Evolutionary conservation across 2,113 vertebrate species (phyloP).

Genomic region (Isichthys henryi): DNA sequence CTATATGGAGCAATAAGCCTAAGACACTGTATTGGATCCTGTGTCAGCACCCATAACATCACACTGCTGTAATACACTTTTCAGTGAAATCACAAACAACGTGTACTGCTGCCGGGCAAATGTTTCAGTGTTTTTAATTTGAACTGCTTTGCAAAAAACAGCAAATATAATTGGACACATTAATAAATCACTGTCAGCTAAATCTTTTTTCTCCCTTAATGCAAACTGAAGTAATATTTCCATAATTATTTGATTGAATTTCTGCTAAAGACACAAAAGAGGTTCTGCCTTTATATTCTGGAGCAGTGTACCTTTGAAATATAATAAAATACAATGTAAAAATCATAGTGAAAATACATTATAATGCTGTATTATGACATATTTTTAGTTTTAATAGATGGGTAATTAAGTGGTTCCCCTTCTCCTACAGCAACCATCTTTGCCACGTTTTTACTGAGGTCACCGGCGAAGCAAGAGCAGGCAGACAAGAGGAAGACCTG

Average conservation of each 20-base stretch:
- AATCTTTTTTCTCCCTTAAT: neutral
- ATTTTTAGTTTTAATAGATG: neutral
- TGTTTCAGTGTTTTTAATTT: neutral
- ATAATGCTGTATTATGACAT: neutral
- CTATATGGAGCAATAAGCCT: neutral
- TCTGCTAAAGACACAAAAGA: neutral
- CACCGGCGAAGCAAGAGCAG: slow-evolving; percentile 61
- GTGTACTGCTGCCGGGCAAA: neutral
- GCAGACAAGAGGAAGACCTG: slow-evolving; percentile 77
- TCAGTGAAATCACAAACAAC: neutral
- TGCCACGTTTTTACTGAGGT: slow-evolving; percentile 73
- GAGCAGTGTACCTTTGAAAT: neutral
- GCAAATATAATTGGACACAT: neutral
- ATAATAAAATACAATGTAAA: neutral
- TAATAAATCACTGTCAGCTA: neutral
- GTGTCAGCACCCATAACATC: neutral
- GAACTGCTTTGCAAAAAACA: neutral
- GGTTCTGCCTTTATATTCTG: neutral
- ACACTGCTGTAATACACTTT: neutral
- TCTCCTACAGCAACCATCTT: slow-evolving; percentile 74
- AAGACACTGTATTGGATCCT: neutral
- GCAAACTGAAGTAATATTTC: neutral
- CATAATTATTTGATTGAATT: neutral
- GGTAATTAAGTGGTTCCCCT: neutral
- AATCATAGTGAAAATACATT: neutral